Conservation (phyloP, 2,797 vertebrate species). For the Notoglanidium macrostoma region DNA sequence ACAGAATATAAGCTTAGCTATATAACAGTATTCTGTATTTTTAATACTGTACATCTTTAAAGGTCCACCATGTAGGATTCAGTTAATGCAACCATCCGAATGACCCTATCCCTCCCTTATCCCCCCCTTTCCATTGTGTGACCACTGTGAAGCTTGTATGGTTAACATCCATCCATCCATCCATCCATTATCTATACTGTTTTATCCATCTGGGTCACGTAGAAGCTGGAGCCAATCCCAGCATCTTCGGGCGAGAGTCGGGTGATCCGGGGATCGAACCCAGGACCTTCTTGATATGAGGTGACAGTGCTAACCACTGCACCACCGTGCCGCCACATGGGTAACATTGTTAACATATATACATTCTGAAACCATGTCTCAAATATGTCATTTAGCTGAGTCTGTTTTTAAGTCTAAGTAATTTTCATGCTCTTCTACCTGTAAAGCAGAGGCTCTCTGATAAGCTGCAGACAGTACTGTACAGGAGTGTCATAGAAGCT, state of each 20-base stretch:
- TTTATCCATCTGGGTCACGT: too few species aligned
- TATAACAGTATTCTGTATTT: background rate
- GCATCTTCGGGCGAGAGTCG: too few species aligned
- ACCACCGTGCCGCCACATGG: too few species aligned
- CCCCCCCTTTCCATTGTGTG: background rate
- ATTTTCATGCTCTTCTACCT: slow-evolving; percentile 27
- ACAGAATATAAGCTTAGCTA: background rate
- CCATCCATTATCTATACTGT: too few species aligned
- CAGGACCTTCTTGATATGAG: too few species aligned
- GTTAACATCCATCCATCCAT: too few species aligned
- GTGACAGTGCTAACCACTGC: too few species aligned
- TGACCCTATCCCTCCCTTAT: too few species aligned
- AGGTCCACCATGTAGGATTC: too few species aligned
- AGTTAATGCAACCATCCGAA: too few species aligned
- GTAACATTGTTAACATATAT: background rate
- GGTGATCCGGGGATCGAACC: too few species aligned
- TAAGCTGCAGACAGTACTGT: slow-evolving; percentile 45
- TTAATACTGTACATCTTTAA: background rate
- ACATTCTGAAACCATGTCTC: background rate
- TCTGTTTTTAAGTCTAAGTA: background rate
- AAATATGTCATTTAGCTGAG: background rate
- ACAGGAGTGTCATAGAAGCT: slow-evolving; percentile 36
- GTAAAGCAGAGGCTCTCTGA: slow-evolving; percentile 43
- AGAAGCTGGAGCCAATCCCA: too few species aligned
- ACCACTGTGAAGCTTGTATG: background rate